phyloP scores from a whole-genome alignment of 2,888 invertebrate species.

The Boloria selene region DNA sequence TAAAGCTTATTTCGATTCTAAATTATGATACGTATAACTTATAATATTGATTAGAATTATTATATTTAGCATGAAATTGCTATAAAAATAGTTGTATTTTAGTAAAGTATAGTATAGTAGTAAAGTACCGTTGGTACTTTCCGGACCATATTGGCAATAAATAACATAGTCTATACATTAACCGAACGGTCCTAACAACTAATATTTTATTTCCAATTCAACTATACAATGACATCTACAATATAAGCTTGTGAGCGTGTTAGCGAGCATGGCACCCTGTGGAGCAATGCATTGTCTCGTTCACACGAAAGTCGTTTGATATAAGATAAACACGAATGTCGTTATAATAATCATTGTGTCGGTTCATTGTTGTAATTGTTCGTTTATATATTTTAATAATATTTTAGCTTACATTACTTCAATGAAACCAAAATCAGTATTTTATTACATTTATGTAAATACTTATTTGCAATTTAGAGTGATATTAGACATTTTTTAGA shows the following conservation, averaged over 20 bases:
- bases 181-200: background rate
- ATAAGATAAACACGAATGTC: constrained; percentile 31
- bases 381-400: background rate
- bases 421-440: no score
- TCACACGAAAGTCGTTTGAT: constrained; percentile 32
- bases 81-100: no score
- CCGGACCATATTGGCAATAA: background rate
- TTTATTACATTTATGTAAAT: background rate
- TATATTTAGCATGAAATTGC: no score
- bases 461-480: no score
- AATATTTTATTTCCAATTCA: constrained; percentile 5
- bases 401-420: background rate
- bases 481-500: no score
- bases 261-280: constrained; percentile 12
- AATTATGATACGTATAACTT: no score
- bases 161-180: background rate
- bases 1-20: no score
- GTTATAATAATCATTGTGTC: constrained; percentile 24
- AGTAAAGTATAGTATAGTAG: no score
- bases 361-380: constrained; percentile 23
- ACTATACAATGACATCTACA: constrained; percentile 12
- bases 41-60: no score
- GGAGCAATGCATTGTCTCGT: constrained; percentile 21
- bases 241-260: background rate
- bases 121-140: no score